Base-by-base conservation (phyloP, 2,113 vertebrate genomes). In the Channa maculata region DNA sequence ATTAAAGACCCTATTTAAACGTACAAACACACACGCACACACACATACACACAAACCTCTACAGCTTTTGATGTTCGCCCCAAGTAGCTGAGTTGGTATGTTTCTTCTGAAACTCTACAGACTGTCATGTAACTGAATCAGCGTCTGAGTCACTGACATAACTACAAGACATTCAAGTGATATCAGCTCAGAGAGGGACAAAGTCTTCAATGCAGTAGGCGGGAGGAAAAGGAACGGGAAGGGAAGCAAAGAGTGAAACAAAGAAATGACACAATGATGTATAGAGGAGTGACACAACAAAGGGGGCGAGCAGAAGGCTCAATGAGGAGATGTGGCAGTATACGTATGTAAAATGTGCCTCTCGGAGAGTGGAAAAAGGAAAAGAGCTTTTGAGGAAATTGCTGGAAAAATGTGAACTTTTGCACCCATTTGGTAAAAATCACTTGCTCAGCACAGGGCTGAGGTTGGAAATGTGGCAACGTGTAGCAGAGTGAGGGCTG, bases 1-100 rank as follows among this genome's bases (percentile, higher is more conserved):
- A 86, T 86, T 87, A 89, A 87, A 85, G 73, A 84, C 13, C 63
- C 63, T 74, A 83, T 90, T 91, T 87, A 74, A 79, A 82, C 76
- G 51, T 60, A 50, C 52, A 7, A 3, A 74, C 45, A 64, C 70
- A 80, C 65, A 65, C 63, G 71, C 45, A 64, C 54, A 43, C 50
- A 63, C 81, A 60, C 67, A 62, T 15, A 68, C 50, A 69, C 44
- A 54, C 51, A 38, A 14, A 0, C n/a, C 51, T 51, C 37, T 9
- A n/a, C 38, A 63, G 57, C 58, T 75, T 60, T 73, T 77, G 79
- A 81, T 78, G 71, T 69, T 71, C 75, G 75, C 43, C 14, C 73
- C 38, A 73, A 89, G 77, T 59, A 61, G 89, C 88, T 91, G 85
- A 90, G 73, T 77, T 66, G 71, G 80, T 85, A 51, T 50, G 53